Percentiles rank a stretch among this genome's conserved stretches.
These are phyloP conservation scores for Ips nitidus DNA, from an alignment of 1,140 invertebrate species.

Conservation along the genomic window DNA sequence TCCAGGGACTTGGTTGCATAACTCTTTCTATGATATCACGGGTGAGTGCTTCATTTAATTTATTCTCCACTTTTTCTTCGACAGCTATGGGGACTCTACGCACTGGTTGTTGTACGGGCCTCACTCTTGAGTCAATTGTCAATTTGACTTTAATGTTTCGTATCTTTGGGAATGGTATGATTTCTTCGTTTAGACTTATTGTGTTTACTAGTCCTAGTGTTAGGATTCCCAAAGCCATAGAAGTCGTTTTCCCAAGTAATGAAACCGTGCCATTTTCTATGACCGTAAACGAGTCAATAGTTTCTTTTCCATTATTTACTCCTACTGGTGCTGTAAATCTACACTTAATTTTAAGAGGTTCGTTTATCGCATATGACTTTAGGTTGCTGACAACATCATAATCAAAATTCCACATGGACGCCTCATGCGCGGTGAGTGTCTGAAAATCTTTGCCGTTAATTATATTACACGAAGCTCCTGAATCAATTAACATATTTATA, in stretches of 20 bases:
- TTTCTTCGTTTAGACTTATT: neutral
- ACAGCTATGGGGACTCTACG: constrained; percentile 2
- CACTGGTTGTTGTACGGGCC: constrained; percentile 1
- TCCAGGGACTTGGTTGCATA: constrained; percentile 36
- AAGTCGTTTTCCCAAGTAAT: constrained; percentile 27
- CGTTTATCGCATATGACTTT: too few relatives aligned
- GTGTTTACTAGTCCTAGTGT: constrained; percentile 14
- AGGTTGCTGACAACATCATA: too few relatives aligned
- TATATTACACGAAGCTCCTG: too few relatives aligned
- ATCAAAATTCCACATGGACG: too few relatives aligned
- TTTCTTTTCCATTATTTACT: neutral
- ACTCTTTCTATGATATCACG: constrained; percentile 37
- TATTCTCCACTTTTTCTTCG: constrained; percentile 16
- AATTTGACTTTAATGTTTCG: constrained; percentile 12
- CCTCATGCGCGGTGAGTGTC: too few relatives aligned
- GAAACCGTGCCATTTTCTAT: constrained; percentile 23
- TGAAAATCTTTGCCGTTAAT: too few relatives aligned
- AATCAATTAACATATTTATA: too few relatives aligned
- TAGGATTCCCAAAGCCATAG: constrained; percentile 24
- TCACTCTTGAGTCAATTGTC: neutral
- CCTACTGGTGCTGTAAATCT: too few relatives aligned
- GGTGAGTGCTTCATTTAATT: too few relatives aligned
- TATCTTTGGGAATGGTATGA: constrained; percentile 28
- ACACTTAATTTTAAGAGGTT: too few relatives aligned
- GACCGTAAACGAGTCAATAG: constrained; percentile 21